A percentile compares a stretch with the other conserved stretches of the same genome.
These are phyloP conservation scores for Thamnophis elegans DNA, from an alignment of 2,797 vertebrate genomes.

Conservation along the genomic window DNA sequence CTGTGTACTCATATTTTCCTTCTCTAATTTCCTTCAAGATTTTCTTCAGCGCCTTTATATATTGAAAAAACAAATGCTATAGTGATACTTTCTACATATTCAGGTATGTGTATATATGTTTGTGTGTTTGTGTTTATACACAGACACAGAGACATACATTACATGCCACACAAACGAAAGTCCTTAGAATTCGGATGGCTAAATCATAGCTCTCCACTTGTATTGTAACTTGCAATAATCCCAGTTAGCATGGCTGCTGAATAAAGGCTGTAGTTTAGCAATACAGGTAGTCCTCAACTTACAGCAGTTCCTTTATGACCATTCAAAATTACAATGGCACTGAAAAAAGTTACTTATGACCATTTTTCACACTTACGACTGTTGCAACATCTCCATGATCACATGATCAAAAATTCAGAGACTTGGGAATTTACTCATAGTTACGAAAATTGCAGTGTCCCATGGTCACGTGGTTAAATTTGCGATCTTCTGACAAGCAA, in stretches of 20 bases:
- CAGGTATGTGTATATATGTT: background rate
- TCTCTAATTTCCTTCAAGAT: background rate
- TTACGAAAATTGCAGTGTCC: background rate
- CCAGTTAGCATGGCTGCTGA: background rate
- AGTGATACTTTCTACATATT: background rate
- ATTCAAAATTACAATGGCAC: background rate
- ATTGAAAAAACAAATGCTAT: background rate
- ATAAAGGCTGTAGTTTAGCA: background rate
- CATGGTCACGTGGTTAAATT: fast-evolving
- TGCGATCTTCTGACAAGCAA: background rate
- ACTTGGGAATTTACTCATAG: background rate
- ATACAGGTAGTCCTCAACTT: background rate
- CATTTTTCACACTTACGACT: background rate
- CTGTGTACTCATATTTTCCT: background rate
- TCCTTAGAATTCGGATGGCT: background rate
- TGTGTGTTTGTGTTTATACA: background rate
- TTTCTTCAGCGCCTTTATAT: background rate
- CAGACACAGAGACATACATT: background rate
- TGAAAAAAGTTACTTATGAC: background rate
- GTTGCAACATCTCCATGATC: background rate
- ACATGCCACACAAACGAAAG: background rate
- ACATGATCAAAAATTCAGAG: background rate
- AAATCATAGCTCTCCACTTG: background rate
- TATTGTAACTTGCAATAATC: background rate
- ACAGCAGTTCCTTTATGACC: background rate